Percentiles rank a stretch among this genome's conserved stretches.
Evolutionary conservation across 2,888 invertebrate species (phyloP).

Genomic region (Drosophila mayaguana): DNA sequence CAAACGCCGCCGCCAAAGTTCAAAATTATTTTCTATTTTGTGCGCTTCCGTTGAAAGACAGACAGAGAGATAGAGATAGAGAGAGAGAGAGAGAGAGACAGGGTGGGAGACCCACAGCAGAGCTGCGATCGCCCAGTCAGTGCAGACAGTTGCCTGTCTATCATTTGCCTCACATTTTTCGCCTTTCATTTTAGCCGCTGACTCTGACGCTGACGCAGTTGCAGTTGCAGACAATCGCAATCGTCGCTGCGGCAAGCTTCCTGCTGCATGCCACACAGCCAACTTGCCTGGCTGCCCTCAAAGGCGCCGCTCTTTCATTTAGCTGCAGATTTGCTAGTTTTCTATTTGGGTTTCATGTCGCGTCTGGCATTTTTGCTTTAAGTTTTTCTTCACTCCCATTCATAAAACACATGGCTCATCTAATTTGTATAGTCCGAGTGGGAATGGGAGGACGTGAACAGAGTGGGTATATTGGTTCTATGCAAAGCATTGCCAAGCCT

Average conservation of each 20-base stretch:
- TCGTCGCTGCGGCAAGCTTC: constrained; percentile 51
- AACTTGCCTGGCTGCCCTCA: constrained; percentile 54
- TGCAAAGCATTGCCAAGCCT: not conserved
- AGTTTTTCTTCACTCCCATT: constrained; percentile 53
- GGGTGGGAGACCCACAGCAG: constrained; percentile 5
- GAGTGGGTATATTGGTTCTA: not conserved
- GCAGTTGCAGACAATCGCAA: constrained; percentile 68
- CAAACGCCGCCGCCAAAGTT: constrained; percentile 80
- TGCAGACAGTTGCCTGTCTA: constrained; percentile 74
- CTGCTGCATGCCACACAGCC: constrained; percentile 24
- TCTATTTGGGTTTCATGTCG: constrained; percentile 29
- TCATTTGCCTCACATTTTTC: constrained; percentile 73
- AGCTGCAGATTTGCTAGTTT: constrained; percentile 43
- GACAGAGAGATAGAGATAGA: not conserved
- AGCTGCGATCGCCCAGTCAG: constrained; percentile 37
- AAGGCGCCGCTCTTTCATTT: constrained; percentile 70
- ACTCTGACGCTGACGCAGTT: constrained; percentile 67
- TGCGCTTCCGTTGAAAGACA: constrained; percentile 71
- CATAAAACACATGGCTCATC: constrained; percentile 67
- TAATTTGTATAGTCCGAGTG: constrained; percentile 30
- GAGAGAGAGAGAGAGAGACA: not conserved
- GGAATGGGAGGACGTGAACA: not conserved
- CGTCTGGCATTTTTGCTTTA: constrained; percentile 25
- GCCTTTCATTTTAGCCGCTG: constrained; percentile 81
- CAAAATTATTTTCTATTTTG: constrained; percentile 72